Percentiles rank a stretch among this genome's conserved stretches.
phyloP scores from a whole-genome alignment of 2,888 invertebrate genomes.

The Brachypalpus laphriformis region DNA sequence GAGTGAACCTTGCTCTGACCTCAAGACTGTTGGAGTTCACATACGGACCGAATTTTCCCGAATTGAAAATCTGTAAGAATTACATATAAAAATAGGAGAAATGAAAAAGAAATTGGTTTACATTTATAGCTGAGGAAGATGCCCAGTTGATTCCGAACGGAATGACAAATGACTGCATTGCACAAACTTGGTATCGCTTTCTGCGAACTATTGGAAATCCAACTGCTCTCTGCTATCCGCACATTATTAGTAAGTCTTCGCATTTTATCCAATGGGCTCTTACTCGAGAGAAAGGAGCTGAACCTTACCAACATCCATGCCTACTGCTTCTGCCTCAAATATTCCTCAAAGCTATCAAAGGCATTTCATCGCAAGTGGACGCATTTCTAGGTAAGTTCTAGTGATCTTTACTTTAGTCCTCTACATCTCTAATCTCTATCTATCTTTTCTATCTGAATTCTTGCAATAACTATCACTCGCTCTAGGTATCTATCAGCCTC shows the following conservation, averaged over 20 bases:
- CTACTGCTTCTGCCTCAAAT: slow-evolving; percentile 92
- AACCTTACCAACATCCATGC: slow-evolving; percentile 96
- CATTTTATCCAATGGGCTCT: slow-evolving; percentile 91
- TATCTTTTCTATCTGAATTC: slow-evolving; percentile 35
- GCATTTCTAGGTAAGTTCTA: slow-evolving; percentile 93
- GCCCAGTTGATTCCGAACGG: slow-evolving; percentile 90
- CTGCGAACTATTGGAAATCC: slow-evolving; percentile 97
- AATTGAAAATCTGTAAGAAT: slow-evolving; percentile 90
- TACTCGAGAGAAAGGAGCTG: slow-evolving; percentile 88
- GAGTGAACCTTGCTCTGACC: slow-evolving; percentile 94
- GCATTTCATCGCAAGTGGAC: slow-evolving; percentile 96
- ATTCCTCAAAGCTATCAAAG: slow-evolving; percentile 96
- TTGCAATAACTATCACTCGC: slow-evolving; percentile 38
- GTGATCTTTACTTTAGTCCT: neutral
- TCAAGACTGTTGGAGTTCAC: slow-evolving; percentile 92
- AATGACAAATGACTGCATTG: slow-evolving; percentile 94
- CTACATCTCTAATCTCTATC: neutral
- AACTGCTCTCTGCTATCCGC: slow-evolving; percentile 94
- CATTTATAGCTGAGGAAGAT: slow-evolving; percentile 91
- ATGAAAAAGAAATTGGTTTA: neutral
- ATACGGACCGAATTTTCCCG: slow-evolving; percentile 93
- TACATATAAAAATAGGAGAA: neutral
- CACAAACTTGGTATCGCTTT: slow-evolving; percentile 98
- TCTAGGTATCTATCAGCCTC: slow-evolving; percentile 81
- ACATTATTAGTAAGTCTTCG: slow-evolving; percentile 88